Percentiles rank a stretch among this genome's conserved stretches.
Conservation (phyloP, 2,113 vertebrate species). For the Synodontis membranacea region DNA sequence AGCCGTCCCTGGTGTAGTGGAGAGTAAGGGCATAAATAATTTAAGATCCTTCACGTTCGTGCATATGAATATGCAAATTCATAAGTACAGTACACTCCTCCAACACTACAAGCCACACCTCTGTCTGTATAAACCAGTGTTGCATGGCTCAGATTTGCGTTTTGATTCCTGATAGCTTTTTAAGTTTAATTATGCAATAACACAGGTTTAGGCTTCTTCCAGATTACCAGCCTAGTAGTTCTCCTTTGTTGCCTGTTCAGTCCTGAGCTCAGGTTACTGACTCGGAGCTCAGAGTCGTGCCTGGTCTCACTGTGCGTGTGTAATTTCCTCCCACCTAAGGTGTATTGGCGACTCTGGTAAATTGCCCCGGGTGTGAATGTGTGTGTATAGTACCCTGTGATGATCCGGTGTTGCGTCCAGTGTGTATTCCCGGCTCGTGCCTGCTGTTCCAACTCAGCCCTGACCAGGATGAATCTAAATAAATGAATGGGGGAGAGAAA, state of each 20-base stretch:
- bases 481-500: not conserved
- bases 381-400: not conserved
- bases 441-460: not conserved
- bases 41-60: not conserved
- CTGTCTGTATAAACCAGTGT: not conserved
- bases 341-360: not conserved
- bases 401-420: not conserved
- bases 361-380: not conserved
- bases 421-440: not conserved
- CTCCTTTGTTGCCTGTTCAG: not conserved
- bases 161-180: not conserved
- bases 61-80: not conserved
- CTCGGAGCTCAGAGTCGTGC: not conserved
- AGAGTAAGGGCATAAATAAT: constrained; percentile 77
- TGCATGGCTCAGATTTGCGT: not conserved
- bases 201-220: not conserved
- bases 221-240: not conserved
- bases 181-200: not conserved
- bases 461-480: not conserved
- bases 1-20: constrained; percentile 93
- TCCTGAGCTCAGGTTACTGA: not conserved
- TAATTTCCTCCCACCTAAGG: not conserved
- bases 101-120: not conserved
- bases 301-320: not conserved
- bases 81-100: not conserved